These are phyloP conservation scores for Apotomis betuletana DNA, from an alignment of 2,888 invertebrate genomes.

Conservation along the genomic window DNA sequence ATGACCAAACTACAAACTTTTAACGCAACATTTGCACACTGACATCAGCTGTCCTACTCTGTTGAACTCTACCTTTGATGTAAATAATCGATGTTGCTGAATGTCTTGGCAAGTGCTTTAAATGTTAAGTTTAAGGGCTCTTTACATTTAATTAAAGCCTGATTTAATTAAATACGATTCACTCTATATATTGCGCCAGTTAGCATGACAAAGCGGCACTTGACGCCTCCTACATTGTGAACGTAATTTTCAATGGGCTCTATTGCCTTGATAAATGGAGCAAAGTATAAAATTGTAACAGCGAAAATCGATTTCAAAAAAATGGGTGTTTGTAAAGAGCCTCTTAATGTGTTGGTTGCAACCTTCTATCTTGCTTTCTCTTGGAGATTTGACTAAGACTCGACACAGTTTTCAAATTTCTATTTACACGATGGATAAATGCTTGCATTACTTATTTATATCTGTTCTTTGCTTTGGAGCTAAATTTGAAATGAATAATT, in stretches of 20 bases:
- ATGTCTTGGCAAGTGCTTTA: conserved; percentile 77
- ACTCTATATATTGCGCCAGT: background rate
- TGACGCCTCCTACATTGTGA: no score
- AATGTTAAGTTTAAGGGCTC: conserved; percentile 65
- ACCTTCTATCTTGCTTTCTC: conserved; percentile 69
- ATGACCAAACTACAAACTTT: conserved; percentile 49
- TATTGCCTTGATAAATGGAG: no score
- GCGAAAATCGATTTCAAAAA: no score
- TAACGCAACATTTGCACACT: conserved; percentile 56
- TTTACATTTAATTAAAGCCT: conserved; percentile 53
- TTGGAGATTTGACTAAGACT: conserved; percentile 57
- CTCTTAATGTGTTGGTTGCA: conserved; percentile 62
- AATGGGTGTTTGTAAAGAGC: conserved; percentile 57
- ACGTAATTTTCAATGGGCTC: no score
- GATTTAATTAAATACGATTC: conserved; percentile 2
- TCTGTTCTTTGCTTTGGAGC: conserved; percentile 64
- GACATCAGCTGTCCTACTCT: conserved; percentile 54
- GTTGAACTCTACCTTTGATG: conserved; percentile 53
- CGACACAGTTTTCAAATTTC: conserved; percentile 63
- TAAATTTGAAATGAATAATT: conserved; percentile 50
- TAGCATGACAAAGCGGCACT: no score
- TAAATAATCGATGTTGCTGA: conserved; percentile 71
- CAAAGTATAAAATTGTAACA: no score
- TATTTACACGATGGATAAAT: conserved; percentile 63
- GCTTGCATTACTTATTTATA: conserved; percentile 71